Percentiles rank a stretch among this genome's conserved stretches.
Evolutionary conservation across 2,113 vertebrate species (phyloP).

Genomic region (Gila orcuttii): DNA sequence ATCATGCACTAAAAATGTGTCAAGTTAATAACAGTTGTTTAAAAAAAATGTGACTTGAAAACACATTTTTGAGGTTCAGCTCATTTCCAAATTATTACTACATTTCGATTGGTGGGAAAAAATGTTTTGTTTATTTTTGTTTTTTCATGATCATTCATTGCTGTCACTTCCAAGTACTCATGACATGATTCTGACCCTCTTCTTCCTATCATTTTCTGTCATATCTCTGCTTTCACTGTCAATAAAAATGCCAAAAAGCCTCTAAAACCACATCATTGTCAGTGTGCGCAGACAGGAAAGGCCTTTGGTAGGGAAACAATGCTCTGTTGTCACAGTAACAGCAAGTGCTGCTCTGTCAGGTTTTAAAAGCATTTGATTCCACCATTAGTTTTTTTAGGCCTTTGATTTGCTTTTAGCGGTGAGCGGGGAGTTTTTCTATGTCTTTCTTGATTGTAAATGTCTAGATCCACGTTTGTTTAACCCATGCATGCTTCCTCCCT

Average conservation of each 20-base stretch:
- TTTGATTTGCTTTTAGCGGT: constrained; percentile 33
- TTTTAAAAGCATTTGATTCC: constrained; percentile 30
- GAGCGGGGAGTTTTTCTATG: not conserved
- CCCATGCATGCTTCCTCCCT: not conserved
- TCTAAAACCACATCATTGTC: not conserved
- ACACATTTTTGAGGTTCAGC: not conserved
- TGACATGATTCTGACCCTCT: not conserved
- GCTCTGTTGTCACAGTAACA: constrained; percentile 52
- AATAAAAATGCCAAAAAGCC: constrained; percentile 15
- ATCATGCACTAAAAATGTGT: not conserved
- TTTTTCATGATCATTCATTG: not conserved
- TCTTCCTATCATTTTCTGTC: not conserved
- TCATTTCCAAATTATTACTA: not conserved
- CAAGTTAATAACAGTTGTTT: not conserved
- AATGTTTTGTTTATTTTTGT: not conserved
- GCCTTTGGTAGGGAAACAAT: constrained; percentile 48
- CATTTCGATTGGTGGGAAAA: not conserved
- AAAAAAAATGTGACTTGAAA: not conserved
- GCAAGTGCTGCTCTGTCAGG: constrained; percentile 7
- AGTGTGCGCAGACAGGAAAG: not conserved
- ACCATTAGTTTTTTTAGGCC: not conserved
- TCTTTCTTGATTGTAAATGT: not conserved
- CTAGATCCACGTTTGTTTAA: not conserved
- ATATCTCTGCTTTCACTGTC: constrained; percentile 2
- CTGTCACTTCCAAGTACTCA: not conserved